phyloP scores from a whole-genome alignment of 37 sponge, comb jelly and placozoan genomes.

The Crambe crambe region DNA sequence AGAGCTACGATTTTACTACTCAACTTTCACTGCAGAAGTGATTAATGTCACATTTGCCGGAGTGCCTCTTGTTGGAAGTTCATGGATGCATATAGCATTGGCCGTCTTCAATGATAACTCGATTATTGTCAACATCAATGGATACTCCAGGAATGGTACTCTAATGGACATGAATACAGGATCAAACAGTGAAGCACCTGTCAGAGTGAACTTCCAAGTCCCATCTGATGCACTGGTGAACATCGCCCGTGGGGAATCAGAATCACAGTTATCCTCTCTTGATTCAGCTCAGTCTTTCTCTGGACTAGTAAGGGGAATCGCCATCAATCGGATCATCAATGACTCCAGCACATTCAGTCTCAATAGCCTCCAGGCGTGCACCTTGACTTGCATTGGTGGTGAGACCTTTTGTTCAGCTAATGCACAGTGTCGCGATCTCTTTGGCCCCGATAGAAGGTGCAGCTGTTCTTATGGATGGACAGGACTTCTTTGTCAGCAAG shows the following conservation, averaged over 20 bases:
- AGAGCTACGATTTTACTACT: conserved; percentile 14
- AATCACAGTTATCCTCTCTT: neutral
- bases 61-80: neutral
- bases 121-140: conserved; percentile 15
- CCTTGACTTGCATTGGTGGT: conserved; percentile 26
- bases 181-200: too few species aligned
- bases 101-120: neutral
- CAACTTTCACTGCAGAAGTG: neutral
- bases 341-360: neutral
- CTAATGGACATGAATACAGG: neutral
- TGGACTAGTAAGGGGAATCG: conserved; percentile 48
- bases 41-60: neutral
- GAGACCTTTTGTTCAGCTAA: conserved; percentile 19
- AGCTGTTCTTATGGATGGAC: conserved; percentile 41
- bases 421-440: conserved; percentile 30
- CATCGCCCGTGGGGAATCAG: neutral
- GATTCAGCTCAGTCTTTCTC: conserved; percentile 7
- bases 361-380: conserved; percentile 16
- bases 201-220: neutral
- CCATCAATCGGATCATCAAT: neutral
- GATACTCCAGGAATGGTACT: neutral
- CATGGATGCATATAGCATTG: conserved; percentile 39
- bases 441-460: conserved; percentile 9
- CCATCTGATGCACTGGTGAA: neutral
- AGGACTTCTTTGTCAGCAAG: conserved; percentile 40